Evolutionary conservation across 2,888 invertebrate species (phyloP).

Genomic region (Poecilobothrus nobilitatus): DNA sequence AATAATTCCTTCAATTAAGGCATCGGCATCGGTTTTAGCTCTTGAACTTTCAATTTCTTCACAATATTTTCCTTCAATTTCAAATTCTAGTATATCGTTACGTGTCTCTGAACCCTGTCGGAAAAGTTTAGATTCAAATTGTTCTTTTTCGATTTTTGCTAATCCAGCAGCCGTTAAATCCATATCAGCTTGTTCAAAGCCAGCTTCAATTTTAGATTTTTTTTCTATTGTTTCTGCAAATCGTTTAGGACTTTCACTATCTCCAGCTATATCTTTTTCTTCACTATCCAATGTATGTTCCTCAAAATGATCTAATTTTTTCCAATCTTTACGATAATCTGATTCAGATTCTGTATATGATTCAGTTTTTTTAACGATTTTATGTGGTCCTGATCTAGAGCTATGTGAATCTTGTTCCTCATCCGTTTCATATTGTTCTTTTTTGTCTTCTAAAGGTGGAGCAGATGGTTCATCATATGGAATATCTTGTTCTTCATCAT

Average conservation of each 20-base stretch:
- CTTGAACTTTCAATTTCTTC: background rate
- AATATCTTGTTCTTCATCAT: slow-evolving; percentile 14
- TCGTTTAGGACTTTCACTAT: slow-evolving; percentile 20
- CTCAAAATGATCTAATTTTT: slow-evolving; percentile 21
- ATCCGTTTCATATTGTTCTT: slow-evolving; percentile 23
- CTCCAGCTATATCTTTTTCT: slow-evolving; percentile 24
- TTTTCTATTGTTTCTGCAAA: background rate
- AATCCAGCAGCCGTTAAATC: background rate
- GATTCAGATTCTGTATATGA: background rate
- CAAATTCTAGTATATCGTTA: slow-evolving; percentile 37
- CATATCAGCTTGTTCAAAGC: background rate
- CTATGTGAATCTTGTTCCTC: slow-evolving; percentile 15
- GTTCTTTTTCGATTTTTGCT: slow-evolving; percentile 7
- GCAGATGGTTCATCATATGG: slow-evolving; percentile 11
- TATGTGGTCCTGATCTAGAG: background rate
- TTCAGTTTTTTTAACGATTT: background rate
- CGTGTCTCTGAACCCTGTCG: slow-evolving; percentile 41
- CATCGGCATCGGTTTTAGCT: background rate
- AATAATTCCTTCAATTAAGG: background rate
- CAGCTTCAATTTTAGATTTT: background rate
- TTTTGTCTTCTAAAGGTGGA: slow-evolving; percentile 14
- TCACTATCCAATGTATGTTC: slow-evolving; percentile 32
- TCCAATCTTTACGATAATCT: background rate
- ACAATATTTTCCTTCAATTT: slow-evolving; percentile 21
- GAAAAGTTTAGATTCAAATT: slow-evolving; percentile 30